A percentile compares a stretch with the other conserved stretches of the same genome.
These are phyloP conservation scores for Melitaea cinxia DNA, from an alignment of 1,140 invertebrate genomes.

Conservation along the genomic window DNA sequence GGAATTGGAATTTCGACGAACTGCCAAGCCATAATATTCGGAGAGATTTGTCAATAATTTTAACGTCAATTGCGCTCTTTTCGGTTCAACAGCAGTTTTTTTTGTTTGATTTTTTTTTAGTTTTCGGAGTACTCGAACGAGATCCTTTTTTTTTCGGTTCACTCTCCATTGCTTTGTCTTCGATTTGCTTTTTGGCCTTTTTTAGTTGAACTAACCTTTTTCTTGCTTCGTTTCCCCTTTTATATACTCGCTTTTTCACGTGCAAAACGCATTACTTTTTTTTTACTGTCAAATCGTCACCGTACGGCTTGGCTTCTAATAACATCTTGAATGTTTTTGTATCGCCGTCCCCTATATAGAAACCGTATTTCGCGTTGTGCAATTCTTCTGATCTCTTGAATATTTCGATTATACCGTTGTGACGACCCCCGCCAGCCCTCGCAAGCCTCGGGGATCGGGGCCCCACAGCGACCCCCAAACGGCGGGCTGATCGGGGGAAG, in stretches of 20 bases:
- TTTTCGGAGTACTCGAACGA: constrained; percentile 9
- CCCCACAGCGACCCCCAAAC: no score
- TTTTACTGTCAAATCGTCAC: constrained; percentile 8
- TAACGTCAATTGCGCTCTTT: no score
- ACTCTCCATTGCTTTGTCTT: constrained; percentile 5
- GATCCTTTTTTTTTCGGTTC: constrained; percentile 9
- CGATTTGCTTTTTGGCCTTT: constrained; percentile 10
- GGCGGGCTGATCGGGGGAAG: no score
- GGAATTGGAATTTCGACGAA: no score
- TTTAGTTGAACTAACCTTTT: constrained; percentile 11
- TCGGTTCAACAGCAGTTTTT: background rate
- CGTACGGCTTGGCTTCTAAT: constrained; percentile 8
- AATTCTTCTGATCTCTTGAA: constrained; percentile 15
- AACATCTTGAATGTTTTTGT: constrained; percentile 15
- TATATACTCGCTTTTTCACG: constrained; percentile 9
- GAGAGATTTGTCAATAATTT: no score
- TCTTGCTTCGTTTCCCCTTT: constrained; percentile 10
- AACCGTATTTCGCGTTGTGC: constrained; percentile 10
- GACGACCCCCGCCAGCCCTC: no score
- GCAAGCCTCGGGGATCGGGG: no score
- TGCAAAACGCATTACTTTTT: constrained; percentile 14
- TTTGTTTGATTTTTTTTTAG: constrained; percentile 6
- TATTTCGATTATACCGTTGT: constrained; percentile 13
- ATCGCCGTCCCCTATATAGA: constrained; percentile 9
- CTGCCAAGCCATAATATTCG: no score